These are phyloP conservation scores for Syngnathoides biaculeatus DNA, from an alignment of 2,113 vertebrate species.

Conservation along the genomic window DNA sequence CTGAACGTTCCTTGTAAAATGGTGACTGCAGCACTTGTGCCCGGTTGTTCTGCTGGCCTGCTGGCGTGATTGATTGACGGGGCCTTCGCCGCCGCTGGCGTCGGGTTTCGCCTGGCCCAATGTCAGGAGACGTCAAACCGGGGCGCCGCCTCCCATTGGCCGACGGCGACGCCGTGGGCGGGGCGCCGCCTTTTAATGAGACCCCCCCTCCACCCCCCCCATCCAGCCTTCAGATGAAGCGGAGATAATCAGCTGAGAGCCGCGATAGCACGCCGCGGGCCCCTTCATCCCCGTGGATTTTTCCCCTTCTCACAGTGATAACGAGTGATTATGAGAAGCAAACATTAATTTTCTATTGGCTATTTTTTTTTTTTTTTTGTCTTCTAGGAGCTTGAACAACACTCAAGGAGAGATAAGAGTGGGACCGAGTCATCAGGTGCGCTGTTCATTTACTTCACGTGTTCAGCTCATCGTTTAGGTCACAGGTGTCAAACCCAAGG, in stretches of 20 bases:
- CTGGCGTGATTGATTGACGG: slow-evolving; percentile 64
- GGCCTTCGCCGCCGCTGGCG: slow-evolving; percentile 44
- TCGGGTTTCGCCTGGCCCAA: slow-evolving; percentile 68
- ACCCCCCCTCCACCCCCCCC: too few relatives aligned
- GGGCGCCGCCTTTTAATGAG: slow-evolving; percentile 57
- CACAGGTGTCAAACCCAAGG: too few relatives aligned
- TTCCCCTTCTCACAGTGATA: background rate
- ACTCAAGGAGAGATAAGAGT: slow-evolving; percentile 98
- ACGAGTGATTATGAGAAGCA: background rate
- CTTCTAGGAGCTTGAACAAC: slow-evolving; percentile 93
- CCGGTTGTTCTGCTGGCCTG: slow-evolving; percentile 20
- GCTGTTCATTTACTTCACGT: background rate
- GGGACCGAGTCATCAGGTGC: slow-evolving; percentile 96
- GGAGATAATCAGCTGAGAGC: slow-evolving; percentile 10
- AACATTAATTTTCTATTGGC: background rate
- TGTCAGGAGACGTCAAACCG: slow-evolving; percentile 67
- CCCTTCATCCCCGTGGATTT: background rate
- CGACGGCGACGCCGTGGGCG: slow-evolving; percentile 65
- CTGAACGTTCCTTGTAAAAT: slow-evolving; percentile 47
- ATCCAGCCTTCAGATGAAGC: slow-evolving; percentile 13
- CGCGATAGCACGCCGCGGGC: background rate
- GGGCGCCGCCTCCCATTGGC: slow-evolving; percentile 71
- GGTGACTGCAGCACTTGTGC: slow-evolving; percentile 29
- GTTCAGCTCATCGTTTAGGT: too few relatives aligned
- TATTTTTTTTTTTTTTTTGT: background rate